A percentile compares a stretch with the other conserved stretches of the same genome.
Conservation (phyloP, 2,888 invertebrate genomes). For the Drosophila mayaguana region DNA sequence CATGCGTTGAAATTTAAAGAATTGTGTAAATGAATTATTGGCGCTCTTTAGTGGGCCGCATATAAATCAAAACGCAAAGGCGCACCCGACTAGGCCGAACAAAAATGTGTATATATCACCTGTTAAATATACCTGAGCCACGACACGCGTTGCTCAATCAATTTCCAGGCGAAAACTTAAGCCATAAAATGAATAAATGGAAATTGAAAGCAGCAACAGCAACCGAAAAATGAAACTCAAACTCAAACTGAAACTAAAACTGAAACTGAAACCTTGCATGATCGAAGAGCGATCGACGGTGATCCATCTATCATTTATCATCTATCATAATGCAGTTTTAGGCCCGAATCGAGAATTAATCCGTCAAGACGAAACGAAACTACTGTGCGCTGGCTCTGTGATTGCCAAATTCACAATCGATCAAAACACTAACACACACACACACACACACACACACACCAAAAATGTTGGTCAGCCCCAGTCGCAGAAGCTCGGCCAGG, state of each 20-base stretch:
- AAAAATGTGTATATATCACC: conserved; percentile 29
- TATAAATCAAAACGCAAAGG: conserved; percentile 43
- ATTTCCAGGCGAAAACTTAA: conserved; percentile 76
- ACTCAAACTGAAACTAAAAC: conserved; percentile 6
- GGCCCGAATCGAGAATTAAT: conserved; percentile 82
- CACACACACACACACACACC: background rate
- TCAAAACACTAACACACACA: conserved; percentile 36
- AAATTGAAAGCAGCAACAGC: conserved; percentile 25
- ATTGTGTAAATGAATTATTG: conserved; percentile 55
- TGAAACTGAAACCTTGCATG: conserved; percentile 38
- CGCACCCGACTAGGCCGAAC: background rate
- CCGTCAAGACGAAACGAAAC: conserved; percentile 68
- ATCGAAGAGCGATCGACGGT: conserved; percentile 65
- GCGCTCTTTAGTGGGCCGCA: conserved; percentile 31
- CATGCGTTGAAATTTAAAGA: conserved; percentile 19
- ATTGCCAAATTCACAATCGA: conserved; percentile 81
- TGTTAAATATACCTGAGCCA: conserved; percentile 55
- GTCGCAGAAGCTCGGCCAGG: conserved; percentile 25
- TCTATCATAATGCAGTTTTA: conserved; percentile 80
- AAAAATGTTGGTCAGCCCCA: conserved; percentile 40
- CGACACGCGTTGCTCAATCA: conserved; percentile 76
- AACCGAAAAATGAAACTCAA: conserved; percentile 3
- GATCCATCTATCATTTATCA: conserved; percentile 74
- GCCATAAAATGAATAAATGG: conserved; percentile 32
- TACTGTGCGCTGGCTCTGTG: conserved; percentile 28